Conservation (phyloP, 92 coral and sea anemone genomes). For the Epizoanthus ramosus region DNA sequence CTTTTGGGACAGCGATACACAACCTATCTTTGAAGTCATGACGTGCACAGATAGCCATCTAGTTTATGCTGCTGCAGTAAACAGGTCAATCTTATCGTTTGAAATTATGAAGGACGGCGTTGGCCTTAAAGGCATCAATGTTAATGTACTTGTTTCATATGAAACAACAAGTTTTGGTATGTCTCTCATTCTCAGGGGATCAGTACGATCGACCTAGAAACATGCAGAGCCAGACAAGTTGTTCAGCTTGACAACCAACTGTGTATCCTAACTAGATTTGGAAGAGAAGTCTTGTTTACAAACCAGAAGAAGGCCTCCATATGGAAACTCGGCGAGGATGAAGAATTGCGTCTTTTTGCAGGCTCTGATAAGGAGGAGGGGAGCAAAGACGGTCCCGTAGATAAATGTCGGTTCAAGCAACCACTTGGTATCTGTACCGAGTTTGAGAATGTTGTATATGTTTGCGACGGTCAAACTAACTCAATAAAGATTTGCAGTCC, state of each 20-base stretch:
- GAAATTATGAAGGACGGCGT: slow-evolving; percentile 59
- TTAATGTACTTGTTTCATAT: slow-evolving; percentile 43
- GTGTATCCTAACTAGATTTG: slow-evolving; percentile 57
- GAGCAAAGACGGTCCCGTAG: slow-evolving; percentile 50
- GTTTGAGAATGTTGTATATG: slow-evolving; percentile 55
- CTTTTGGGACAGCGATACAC: no score
- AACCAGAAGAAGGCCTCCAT: slow-evolving; percentile 64
- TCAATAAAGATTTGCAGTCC: slow-evolving; percentile 61
- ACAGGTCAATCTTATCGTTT: slow-evolving; percentile 31
- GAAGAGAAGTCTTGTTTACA: slow-evolving; percentile 48
- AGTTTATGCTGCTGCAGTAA: no score
- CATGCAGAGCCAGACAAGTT: slow-evolving; percentile 11
- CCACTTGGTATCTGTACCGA: slow-evolving; percentile 61
- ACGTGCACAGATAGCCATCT: no score
- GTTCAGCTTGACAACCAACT: slow-evolving; percentile 47
- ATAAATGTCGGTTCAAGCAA: slow-evolving; percentile 51
- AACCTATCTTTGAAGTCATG: no score
- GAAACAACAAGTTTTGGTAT: not conserved
- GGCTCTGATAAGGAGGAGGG: slow-evolving; percentile 58
- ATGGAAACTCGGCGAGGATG: slow-evolving; percentile 42
- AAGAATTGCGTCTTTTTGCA: slow-evolving; percentile 47
- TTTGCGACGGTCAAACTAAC: slow-evolving; percentile 61
- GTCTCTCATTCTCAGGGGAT: slow-evolving; percentile 45
- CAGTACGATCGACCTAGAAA: slow-evolving; percentile 38
- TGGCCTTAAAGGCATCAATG: slow-evolving; percentile 52